phyloP scores from a whole-genome alignment of 2,888 invertebrate genomes.

The Torymus tubicola region DNA sequence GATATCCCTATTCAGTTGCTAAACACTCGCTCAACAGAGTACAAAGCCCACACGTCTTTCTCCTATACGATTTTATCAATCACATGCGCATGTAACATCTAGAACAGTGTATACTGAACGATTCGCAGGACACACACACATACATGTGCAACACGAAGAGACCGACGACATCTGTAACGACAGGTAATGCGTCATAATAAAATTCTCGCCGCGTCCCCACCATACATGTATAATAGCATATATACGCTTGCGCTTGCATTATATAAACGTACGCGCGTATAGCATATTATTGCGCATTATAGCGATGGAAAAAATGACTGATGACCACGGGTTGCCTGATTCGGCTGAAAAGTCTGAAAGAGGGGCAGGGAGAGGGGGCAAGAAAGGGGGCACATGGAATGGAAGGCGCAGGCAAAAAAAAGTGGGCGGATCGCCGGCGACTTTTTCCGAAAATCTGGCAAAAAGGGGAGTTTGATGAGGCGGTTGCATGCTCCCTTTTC shows the following conservation, averaged over 20 bases:
- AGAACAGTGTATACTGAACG: too few species aligned
- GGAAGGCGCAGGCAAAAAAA: constrained; percentile 3
- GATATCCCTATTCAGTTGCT: too few species aligned
- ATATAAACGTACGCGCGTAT: background rate
- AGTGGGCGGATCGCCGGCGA: constrained; percentile 26
- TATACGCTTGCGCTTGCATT: background rate
- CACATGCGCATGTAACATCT: background rate
- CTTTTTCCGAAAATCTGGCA: constrained; percentile 54
- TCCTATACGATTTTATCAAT: constrained; percentile 51
- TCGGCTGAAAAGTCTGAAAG: constrained; percentile 15
- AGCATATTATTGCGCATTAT: constrained; percentile 20
- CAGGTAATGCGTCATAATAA: constrained; percentile 74
- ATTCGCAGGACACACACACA: background rate
- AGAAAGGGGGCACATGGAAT: too few species aligned
- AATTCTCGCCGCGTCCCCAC: constrained; percentile 65
- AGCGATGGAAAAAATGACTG: constrained; percentile 43
- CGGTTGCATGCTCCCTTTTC: constrained; percentile 1
- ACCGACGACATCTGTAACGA: constrained; percentile 64
- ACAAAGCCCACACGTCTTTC: background rate
- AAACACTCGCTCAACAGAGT: too few species aligned
- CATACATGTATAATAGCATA: background rate
- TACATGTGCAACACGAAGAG: background rate
- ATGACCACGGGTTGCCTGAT: constrained; percentile 44
- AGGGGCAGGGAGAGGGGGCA: background rate
- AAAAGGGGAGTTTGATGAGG: constrained; percentile 51